Evolutionary conservation across 2,888 invertebrate genomes (phyloP), one percentile per base, ranked within the genome.

Genomic region (Heteromyza rotundicornis): DNA sequence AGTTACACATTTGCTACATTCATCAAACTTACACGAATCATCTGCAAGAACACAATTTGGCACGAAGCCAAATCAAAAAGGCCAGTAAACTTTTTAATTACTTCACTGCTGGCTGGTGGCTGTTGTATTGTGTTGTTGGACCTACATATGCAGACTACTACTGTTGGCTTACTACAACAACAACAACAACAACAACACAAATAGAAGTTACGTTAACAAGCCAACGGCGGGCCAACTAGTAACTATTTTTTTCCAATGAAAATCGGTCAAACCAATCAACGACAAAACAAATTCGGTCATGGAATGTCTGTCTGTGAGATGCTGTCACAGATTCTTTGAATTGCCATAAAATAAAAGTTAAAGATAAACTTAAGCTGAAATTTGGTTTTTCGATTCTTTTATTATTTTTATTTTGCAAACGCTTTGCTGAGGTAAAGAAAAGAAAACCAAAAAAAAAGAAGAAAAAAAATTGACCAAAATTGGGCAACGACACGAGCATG

Each of bases 241-340:
- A 32, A 32, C 32, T 12, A 32, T 73, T n/a, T n/a, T 69, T 68
- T 60, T 65, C 75, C 74, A 73, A 75, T 70, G 70, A 67, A 73
- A 75, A 75, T 73, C 73, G 75, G 73, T 73, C 73, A 73, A 73
- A 75, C 73, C 73, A 75, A 73, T 73, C 70, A 73, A 70, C 70
- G 10, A 36, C 57, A 55, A n/a, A 55, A 64, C 20, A 49, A 17
- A 55, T 47, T 47, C 47, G 47, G 47, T 47, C 47, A 47, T 47
- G 20, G 47, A 17, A 47, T 47, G 20, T 47, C 19, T 47, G 27
- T n/a, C 14, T 40, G 8, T 40, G 10, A 27, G 5, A 27, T 27
- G 27, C 40, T 40, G 14, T 14, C 40, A n/a, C 47, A 14, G 14
- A 47, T 47, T 47, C 47, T 47, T 17, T 47, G 47, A 17, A 47